These are phyloP conservation scores for Micropoecilia bifurca DNA, from an alignment of 2,797 vertebrate species.

Conservation along the genomic window DNA sequence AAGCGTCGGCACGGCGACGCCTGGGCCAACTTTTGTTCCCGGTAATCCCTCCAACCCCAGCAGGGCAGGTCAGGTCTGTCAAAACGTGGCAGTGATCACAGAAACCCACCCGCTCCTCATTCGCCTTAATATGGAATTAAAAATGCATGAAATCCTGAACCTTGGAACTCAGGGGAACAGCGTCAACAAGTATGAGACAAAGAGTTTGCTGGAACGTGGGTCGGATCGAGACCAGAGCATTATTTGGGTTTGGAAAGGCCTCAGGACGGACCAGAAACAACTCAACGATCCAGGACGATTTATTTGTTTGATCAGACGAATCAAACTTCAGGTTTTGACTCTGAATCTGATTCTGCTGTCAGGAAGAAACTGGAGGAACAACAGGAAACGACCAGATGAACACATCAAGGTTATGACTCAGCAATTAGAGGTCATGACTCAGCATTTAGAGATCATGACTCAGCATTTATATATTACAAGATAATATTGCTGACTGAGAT, in stretches of 20 bases:
- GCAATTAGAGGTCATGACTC: too few relatives aligned
- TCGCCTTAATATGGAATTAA: constrained; percentile 83
- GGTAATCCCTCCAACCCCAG: constrained; percentile 77
- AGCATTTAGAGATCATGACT: too few relatives aligned
- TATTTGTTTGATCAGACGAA: background rate
- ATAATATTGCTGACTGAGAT: too few relatives aligned
- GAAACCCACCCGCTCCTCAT: constrained; percentile 19
- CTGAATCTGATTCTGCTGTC: too few relatives aligned
- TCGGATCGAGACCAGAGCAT: constrained; percentile 56
- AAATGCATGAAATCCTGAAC: constrained; percentile 78
- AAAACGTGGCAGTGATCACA: constrained; percentile 69
- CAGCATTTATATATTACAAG: too few relatives aligned
- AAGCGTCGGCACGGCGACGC: constrained; percentile 70
- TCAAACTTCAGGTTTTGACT: too few relatives aligned
- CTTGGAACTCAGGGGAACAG: constrained; percentile 70
- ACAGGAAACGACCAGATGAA: too few relatives aligned
- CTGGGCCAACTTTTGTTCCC: constrained; percentile 79
- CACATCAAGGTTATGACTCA: too few relatives aligned
- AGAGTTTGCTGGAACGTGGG: constrained; percentile 70
- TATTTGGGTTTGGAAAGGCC: constrained; percentile 59
- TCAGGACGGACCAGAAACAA: constrained; percentile 31
- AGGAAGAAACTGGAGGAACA: too few relatives aligned
- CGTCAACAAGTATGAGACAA: constrained; percentile 82
- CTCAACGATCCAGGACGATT: background rate
- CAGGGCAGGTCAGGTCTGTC: constrained; percentile 83